Evolutionary conservation across 2,113 vertebrate species (phyloP), one percentile per base, ranked within the genome.

Genomic region (Brachionichthys hirsutus): DNA sequence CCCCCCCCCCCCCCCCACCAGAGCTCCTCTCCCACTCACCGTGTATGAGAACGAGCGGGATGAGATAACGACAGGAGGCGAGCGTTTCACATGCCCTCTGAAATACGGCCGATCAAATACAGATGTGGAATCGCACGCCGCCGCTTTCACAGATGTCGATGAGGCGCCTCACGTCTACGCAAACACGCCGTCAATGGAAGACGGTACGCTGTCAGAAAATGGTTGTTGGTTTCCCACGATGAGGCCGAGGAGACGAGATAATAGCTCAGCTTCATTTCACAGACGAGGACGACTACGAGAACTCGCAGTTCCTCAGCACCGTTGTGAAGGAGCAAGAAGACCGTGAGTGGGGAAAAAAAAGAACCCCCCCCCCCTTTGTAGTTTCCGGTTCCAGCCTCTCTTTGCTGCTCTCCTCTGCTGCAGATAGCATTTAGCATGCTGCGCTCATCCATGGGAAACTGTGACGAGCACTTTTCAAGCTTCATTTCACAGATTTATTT

Each of bases 201-300:
- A 81, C 0, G 86, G 86, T 83, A 63, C 0, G 52, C 30, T 15
- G 8, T 30, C 24, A 30, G 24, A 30, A n/a, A 30, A 6, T 30
- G 24, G 8, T 30, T 30, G 1, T 30, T 30, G 24, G 24, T 30
- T 30, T 8, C 24, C 8, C 24, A 6, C 6, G 24, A 30, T 30
- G 24, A 30, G 24, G 24, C 24, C 8, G 24, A 30, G 24, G 24
- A 6, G 24, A 30, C 5, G 24, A 30, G 24, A 3, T 30, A 30
- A 30, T 8, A 30, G 4, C 24, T 30, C 24, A 30, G 24, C 62
- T 52, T 54, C 19, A n/a, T n/a, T 47, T 13, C 68, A 63, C 76
- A 87, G 85, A 83, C 0, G 78, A 77, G 0, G 70, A 81, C 0
- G 83, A 86, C 54, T 88, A 88, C 12, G 84, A 79, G 44, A 88